Evolutionary conservation across 2,797 vertebrate genomes (phyloP).

Genomic region (Hoplostethus atlanticus): DNA sequence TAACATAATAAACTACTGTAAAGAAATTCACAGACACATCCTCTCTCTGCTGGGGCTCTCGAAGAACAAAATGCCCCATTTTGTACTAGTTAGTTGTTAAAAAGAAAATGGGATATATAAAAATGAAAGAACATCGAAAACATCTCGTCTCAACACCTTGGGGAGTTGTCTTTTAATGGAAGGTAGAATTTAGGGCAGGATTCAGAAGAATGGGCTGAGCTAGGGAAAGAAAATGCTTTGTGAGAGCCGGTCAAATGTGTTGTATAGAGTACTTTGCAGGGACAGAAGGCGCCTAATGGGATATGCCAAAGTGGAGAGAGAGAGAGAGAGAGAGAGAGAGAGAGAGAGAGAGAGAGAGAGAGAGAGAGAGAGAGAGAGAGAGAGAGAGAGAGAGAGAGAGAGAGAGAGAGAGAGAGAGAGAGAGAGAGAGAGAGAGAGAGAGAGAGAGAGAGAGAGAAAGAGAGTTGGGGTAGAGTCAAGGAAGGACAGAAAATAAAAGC

Average conservation of each 20-base stretch:
- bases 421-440: conserved; percentile 36
- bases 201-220: conserved; percentile 64
- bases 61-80: conserved; percentile 34
- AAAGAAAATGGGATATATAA: conserved; percentile 38
- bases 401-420: conserved; percentile 18
- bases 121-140: conserved; percentile 61
- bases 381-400: conserved; percentile 36
- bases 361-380: conserved; percentile 18
- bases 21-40: background rate
- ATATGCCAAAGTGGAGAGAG: conserved; percentile 64
- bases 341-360: conserved; percentile 24
- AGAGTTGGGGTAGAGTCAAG: conserved; percentile 20
- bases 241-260: conserved; percentile 65
- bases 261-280: conserved; percentile 66
- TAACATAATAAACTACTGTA: background rate
- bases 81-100: conserved; percentile 34
- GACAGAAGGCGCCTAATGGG: conserved; percentile 66
- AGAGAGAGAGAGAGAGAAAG: conserved; percentile 18
- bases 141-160: conserved; percentile 57
- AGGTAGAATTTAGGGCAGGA: conserved; percentile 72
- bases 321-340: conserved; percentile 9
- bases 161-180: conserved; percentile 77
- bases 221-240: conserved; percentile 63
- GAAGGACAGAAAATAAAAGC: conserved; percentile 37
- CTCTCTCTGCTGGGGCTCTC: background rate